These are phyloP conservation scores for Dasyprocta punctata DNA, from an alignment of 2,113 vertebrate species.

Conservation along the genomic window DNA sequence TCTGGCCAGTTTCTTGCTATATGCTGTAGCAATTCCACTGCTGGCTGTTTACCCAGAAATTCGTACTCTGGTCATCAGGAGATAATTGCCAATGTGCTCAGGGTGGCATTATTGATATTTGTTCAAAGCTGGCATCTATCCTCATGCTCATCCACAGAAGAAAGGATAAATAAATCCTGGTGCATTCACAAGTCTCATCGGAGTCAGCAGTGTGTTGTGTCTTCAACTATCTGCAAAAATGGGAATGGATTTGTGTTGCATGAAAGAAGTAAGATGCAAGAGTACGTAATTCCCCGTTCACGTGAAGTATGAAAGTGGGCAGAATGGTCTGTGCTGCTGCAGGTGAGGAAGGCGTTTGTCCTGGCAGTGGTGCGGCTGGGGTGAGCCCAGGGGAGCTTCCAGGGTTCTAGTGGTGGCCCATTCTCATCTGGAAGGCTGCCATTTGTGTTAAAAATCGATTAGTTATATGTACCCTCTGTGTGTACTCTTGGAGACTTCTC, in stretches of 20 bases:
- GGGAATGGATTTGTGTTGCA: background rate
- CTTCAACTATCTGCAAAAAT: background rate
- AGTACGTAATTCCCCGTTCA: background rate
- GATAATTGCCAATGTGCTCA: background rate
- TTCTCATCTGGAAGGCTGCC: background rate
- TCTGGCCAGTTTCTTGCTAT: background rate
- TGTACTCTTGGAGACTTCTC: background rate
- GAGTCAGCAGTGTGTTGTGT: background rate
- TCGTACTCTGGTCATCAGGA: background rate
- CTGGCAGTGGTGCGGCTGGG: too few relatives aligned
- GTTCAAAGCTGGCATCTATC: background rate
- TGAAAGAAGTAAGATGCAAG: background rate
- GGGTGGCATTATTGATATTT: background rate
- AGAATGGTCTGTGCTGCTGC: background rate
- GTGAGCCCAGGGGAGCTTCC: background rate
- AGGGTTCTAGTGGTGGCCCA: background rate
- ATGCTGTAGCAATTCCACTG: background rate
- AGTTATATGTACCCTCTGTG: background rate
- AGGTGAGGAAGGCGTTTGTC: background rate
- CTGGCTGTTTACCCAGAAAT: background rate
- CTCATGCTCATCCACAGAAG: background rate
- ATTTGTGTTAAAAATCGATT: background rate
- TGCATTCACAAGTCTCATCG: rapidly evolving
- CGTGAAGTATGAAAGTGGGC: background rate
- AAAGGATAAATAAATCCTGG: background rate